phyloP scores from a whole-genome alignment of 1,140 invertebrate genomes.

The Bactericera cockerelli region DNA sequence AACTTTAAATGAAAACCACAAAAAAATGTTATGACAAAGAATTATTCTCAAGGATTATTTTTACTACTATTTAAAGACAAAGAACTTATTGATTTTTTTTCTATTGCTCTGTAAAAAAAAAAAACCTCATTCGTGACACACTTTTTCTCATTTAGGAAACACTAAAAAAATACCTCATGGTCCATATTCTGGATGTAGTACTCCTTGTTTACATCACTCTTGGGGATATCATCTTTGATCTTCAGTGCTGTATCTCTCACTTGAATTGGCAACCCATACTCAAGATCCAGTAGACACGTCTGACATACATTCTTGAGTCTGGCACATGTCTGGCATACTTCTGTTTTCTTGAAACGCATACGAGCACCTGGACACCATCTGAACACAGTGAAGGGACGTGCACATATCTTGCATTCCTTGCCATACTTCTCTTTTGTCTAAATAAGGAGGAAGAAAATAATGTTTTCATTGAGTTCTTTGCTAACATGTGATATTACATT shows the following conservation, averaged over 20 bases:
- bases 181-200: constrained; percentile 96
- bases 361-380: constrained; percentile 93
- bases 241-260: constrained; percentile 91
- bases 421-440: constrained; percentile 97
- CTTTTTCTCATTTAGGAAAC: too few species aligned
- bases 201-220: constrained; percentile 97
- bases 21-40: too few species aligned
- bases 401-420: constrained; percentile 98
- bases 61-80: too few species aligned
- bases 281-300: constrained; percentile 93
- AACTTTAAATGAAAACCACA: too few species aligned
- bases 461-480: not conserved
- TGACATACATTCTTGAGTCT: constrained; percentile 99
- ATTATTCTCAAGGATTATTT: too few species aligned
- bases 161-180: too few species aligned
- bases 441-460: constrained; percentile 26
- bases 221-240: constrained; percentile 86
- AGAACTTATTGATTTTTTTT: too few species aligned
- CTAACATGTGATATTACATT: too few species aligned
- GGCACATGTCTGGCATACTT: constrained; percentile 98
- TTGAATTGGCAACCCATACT: constrained; percentile 89
- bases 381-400: constrained; percentile 95
- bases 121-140: too few species aligned
- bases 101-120: too few species aligned
- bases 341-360: constrained; percentile 99